phyloP scores from a whole-genome alignment of 2,113 vertebrate species.

The Stegastes partitus region DNA sequence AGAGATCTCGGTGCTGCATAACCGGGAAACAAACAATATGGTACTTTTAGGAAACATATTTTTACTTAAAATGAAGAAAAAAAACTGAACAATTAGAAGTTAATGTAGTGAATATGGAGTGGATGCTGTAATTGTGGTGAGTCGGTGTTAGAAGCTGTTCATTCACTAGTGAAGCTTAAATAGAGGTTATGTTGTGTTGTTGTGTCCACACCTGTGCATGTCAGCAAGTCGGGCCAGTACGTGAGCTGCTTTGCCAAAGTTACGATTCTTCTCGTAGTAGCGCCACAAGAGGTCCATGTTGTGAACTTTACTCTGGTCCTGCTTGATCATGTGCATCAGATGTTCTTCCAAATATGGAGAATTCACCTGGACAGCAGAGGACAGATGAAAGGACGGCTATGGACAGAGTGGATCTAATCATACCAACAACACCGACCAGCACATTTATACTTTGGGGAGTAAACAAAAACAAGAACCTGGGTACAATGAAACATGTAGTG shows the following conservation, averaged over 20 bases:
- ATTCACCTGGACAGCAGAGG: constrained; percentile 86
- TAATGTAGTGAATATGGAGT: too few relatives aligned
- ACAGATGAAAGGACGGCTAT: background rate
- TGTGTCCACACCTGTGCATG: constrained; percentile 90
- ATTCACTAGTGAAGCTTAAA: too few relatives aligned
- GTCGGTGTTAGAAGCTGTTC: background rate
- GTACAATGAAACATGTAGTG: too few relatives aligned
- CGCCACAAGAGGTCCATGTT: constrained; percentile 98
- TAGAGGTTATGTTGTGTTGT: background rate
- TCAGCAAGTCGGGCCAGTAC: constrained; percentile 94
- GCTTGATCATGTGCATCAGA: constrained; percentile 94
- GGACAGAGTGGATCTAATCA: background rate
- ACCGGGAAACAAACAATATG: background rate
- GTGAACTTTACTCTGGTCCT: constrained; percentile 96
- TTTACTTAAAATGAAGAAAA: background rate
- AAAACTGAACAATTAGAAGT: too few relatives aligned
- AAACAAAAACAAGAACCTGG: too few relatives aligned
- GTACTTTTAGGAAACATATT: too few relatives aligned
- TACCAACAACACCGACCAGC: background rate
- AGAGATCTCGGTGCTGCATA: constrained; percentile 93
- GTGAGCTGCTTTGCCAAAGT: constrained; percentile 94
- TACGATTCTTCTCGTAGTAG: constrained; percentile 96
- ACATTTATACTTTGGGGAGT: too few relatives aligned
- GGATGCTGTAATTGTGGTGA: background rate
- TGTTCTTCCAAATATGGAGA: constrained; percentile 96